Conservation (phyloP, 2,113 vertebrate species). For the Euleptes europaea region DNA sequence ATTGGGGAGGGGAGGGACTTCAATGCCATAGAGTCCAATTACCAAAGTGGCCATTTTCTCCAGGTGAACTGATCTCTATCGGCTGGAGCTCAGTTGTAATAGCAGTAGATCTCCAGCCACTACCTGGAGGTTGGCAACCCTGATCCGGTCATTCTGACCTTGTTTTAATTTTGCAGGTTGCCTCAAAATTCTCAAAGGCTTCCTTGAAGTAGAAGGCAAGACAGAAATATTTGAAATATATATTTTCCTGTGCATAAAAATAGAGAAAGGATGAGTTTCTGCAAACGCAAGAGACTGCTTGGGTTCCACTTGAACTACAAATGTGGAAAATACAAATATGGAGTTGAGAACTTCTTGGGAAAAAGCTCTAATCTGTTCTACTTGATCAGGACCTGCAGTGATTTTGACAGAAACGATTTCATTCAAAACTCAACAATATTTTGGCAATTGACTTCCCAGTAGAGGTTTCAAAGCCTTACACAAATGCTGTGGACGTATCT, state of each 20-base stretch:
- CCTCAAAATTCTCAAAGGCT: too few relatives aligned
- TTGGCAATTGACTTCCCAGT: not conserved
- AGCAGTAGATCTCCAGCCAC: too few relatives aligned
- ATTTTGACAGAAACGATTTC: slow-evolving; percentile 5
- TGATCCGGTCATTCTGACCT: too few relatives aligned
- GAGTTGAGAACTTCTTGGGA: not conserved
- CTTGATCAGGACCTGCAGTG: not conserved
- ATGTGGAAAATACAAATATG: not conserved
- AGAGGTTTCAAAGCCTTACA: not conserved
- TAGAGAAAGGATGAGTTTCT: not conserved
- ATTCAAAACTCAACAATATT: slow-evolving; percentile 12
- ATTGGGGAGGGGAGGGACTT: too few relatives aligned
- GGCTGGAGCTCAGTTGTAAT: too few relatives aligned
- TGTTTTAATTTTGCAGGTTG: too few relatives aligned
- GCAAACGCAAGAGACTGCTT: not conserved
- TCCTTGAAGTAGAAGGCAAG: too few relatives aligned
- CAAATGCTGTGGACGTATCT: not conserved
- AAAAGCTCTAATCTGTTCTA: not conserved
- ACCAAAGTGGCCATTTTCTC: too few relatives aligned
- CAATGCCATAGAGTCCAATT: too few relatives aligned
- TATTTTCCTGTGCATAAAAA: not conserved
- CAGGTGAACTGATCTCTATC: too few relatives aligned
- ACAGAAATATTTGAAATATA: too few relatives aligned
- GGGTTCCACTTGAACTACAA: not conserved
- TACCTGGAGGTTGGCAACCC: too few relatives aligned